Base-by-base conservation (phyloP, 2,797 vertebrate genomes). In the Benthosema pterotum region DNA sequence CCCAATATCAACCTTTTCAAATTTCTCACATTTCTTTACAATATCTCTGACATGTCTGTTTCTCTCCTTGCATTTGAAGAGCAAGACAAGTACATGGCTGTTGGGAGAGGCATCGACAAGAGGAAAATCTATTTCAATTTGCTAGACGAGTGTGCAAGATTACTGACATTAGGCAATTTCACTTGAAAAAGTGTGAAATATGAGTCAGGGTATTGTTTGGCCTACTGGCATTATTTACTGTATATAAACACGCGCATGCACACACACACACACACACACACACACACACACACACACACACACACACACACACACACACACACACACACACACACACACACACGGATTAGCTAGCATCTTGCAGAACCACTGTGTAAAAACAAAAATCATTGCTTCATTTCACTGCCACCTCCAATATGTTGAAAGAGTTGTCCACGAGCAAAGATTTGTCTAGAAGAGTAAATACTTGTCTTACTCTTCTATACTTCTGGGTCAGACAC, bases 51-150 rank as follows among this genome's bases (percentile, higher is more conserved):
- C n/a, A n/a, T n/a, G 25, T 42, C 45, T 17, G 12, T 42, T 17
- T 3, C 32, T 46, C 28, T 74, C 54, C 65, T 68, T 72, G 74
- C 70, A 68, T 74, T 52, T 76, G 71, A 83, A 78, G 65, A 60
- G 64, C 60, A 18, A 71, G 77, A 7, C 64, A 47, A 58, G 19
- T 12, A 14, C 16, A n/a, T 62, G 52, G 58, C 76, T 73, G 67
- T 19, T 65, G 60, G 72, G 73, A 64, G 75, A 83, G 78, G 78
- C 62, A 87, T 74, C 52, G 60, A 87, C 72, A 75, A 56, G 51
- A 73, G 70, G 70, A 82, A 86, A 88, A 88, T 88, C 81, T 56
- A 88, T 87, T 88, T 86, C 81, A 81, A 86, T 89, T 86, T 86
- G 52, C 74, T 78, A 84, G 87, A 88, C 84, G 83, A 75, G 78